A percentile compares a stretch with the other conserved stretches of the same genome.
Conservation (phyloP, 2,888 invertebrate genomes). For the Tipula helvola region DNA sequence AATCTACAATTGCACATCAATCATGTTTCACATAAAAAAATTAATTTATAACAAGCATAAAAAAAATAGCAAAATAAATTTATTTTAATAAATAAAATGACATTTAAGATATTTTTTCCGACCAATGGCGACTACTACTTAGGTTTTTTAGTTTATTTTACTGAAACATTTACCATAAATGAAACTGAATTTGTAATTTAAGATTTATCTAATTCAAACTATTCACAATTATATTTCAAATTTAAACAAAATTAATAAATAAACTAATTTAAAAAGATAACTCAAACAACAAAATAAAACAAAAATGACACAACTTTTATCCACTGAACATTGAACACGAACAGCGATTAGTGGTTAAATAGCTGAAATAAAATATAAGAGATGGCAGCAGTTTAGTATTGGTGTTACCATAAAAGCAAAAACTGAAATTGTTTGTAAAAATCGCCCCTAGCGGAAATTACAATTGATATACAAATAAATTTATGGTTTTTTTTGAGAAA, state of each 20-base stretch:
- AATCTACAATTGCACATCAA: background rate
- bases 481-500: no score
- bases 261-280: background rate
- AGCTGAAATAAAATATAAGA: background rate
- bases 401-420: background rate
- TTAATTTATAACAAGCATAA: background rate
- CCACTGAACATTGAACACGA: background rate
- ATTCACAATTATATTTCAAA: background rate
- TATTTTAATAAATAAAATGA: background rate
- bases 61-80: background rate
- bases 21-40: background rate
- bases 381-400: background rate
- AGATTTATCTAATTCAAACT: background rate
- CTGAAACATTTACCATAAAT: background rate
- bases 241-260: background rate
- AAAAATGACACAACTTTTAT: background rate
- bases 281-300: background rate
- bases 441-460: background rate
- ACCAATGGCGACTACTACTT: background rate
- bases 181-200: background rate
- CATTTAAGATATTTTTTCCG: background rate
- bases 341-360: background rate
- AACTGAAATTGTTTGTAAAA: background rate
- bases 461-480: background rate
- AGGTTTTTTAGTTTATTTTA: background rate